Evolutionary conservation across 2,888 invertebrate species (phyloP).

Genomic region (Lasioglossum villosulum): DNA sequence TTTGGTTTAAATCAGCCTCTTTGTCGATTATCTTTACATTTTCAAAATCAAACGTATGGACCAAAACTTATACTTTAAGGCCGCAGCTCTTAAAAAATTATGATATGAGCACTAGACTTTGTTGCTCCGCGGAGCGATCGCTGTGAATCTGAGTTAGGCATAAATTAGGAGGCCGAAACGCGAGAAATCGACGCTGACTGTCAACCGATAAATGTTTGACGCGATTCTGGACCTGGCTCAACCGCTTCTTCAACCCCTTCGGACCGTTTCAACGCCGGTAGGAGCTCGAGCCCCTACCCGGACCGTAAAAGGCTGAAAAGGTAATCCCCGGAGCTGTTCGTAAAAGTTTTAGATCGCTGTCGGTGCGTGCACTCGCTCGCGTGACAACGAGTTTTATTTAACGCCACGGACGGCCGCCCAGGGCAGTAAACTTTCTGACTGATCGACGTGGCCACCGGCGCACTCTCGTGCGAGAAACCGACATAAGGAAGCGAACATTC

Average conservation of each 20-base stretch:
- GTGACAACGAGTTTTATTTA: conserved; percentile 62
- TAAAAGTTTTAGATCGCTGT: conserved; percentile 64
- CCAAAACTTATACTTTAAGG: no score
- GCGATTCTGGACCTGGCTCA: neutral
- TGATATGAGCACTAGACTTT: no score
- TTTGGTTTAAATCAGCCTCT: no score
- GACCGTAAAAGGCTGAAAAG: conserved; percentile 49
- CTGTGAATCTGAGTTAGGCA: neutral
- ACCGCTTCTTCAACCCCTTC: conserved; percentile 11
- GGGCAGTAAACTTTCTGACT: conserved; percentile 67
- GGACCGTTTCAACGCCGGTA: conserved; percentile 22
- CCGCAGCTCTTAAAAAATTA: no score
- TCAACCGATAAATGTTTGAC: conserved; percentile 8
- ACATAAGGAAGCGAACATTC: neutral
- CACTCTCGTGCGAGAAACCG: neutral
- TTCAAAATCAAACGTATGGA: no score
- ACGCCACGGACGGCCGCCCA: conserved; percentile 21
- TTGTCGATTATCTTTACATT: no score
- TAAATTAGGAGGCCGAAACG: conserved; percentile 27
- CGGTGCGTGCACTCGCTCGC: conserved; percentile 11
- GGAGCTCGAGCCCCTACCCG: conserved; percentile 29
- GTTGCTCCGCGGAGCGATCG: neutral
- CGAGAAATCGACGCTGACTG: neutral
- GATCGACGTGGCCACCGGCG: conserved; percentile 59
- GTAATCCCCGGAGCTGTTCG: conserved; percentile 51